Base-by-base conservation (phyloP, 2,113 vertebrate species). In the Xerus inauris region DNA sequence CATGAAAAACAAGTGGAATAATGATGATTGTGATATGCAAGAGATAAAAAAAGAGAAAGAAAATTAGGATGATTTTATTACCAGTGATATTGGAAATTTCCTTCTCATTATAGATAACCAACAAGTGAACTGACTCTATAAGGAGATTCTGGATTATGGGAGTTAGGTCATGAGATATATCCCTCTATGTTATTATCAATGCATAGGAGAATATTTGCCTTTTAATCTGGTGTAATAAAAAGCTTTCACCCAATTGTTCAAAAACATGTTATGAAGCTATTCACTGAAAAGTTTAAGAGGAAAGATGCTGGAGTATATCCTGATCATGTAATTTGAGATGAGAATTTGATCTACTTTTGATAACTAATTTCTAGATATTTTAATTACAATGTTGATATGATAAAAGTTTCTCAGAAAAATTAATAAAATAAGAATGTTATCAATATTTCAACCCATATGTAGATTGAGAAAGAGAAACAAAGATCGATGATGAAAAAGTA, bases 391-490 rank as follows among this genome's bases (percentile, higher is more conserved):
- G 11, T 73, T 88, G 26, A 13, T 28, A 64, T 14, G 32, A 72
- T 51, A 71, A 47, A 42, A 45, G 2, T 75, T 92, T 85, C 62
- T 89, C 12, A 77, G 59, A 24, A 81, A 81, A 87, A 89, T 71
- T n/a, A 51, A 57, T 59, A 69, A 19, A 73, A 62, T 45, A 19
- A 16, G 49, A 84, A 92, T 91, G 77, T 91, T 90, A 64, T 65
- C 35, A 32, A 3, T 82, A 65, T n/a, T 77, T 95, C 83, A 45
- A 3, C 40, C 79, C 9, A 51, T 8, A 35, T 9, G 24, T 17
- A 42, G 40, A 79, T 81, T 86, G 62, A 75, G 51, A 81, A 93
- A 89, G 32, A 59, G 67, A 87, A 95, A 59, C 1, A 89, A 73
- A 47, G 22, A 26, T 54, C 59, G 42, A 69, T 42, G n/a, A 71